Evolutionary conservation across 2,113 vertebrate genomes (phyloP), one percentile per base, ranked within the genome.

Genomic region (Dromaius novaehollandiae): DNA sequence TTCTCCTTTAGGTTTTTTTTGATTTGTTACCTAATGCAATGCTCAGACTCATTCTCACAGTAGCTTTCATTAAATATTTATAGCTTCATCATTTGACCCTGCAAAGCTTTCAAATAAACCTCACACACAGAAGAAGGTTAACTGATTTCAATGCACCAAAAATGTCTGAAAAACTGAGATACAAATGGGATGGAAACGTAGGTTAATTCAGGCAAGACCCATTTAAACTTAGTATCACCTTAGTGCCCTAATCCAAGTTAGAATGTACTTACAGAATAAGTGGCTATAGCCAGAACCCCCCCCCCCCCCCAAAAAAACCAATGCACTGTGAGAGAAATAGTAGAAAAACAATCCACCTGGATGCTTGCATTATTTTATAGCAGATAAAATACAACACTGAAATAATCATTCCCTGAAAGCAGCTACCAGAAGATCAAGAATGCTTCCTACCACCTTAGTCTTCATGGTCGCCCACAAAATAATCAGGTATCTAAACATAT

Each of bases 41-140:
- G 26, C 11, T 88, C n/a, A 88, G 88, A 68, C 19, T 79, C 46
- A 48, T 71, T 93, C 56, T 68, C 25, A 36, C 21, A 51, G 56
- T 30, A 94, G 48, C 15, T 48, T 83, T 30, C 55, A 71, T 88
- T 84, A 95, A 96, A 90, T 90, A 90, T 86, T 96, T 88, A 90
- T 40, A 92, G 74, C 20, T 81, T 86, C 21, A 65, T 82, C 48
- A 56, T 48, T 28, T 84, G 32, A 68, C 21, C 32, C 42, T 82
- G 38, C 32, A 82, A 66, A 44, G 38, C 46, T 73, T 94, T 17
- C 44, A 87, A 90, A 12, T 34, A 79, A 7, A 3, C 36, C 44
- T 80, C 51, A 56, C 9, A 51, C 38, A 26, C 28, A 60, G n/a
- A 81, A 71, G 51, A 51, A 86, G 86, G 26, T 7, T 24, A 73